Evolutionary conservation across 92 coral and sea anemone species (phyloP).

Genomic region (Parazoanthus swiftii): DNA sequence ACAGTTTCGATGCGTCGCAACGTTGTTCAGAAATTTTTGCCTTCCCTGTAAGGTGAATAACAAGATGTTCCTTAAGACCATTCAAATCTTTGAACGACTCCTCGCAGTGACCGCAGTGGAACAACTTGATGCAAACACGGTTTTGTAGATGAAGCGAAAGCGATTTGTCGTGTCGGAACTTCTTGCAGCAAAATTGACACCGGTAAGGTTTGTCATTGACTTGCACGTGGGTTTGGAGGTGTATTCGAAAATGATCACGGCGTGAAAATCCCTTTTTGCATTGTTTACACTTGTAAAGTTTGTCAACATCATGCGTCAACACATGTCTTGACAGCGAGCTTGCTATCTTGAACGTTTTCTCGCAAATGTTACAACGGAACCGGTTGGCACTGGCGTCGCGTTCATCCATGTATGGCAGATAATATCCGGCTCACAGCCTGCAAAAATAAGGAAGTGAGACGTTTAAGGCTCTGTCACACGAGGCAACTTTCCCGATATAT

Average conservation of each 20-base stretch:
- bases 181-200: conserved; percentile 2
- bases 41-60: neutral
- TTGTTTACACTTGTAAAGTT: conserved; percentile 12
- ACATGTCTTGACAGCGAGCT: conserved; percentile 9
- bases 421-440: neutral
- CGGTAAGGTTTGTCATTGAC: conserved; percentile 10
- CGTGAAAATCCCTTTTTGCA: conserved; percentile 15
- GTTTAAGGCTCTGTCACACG: neutral
- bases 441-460: neutral
- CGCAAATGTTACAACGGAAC: neutral
- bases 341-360: conserved; percentile 6
- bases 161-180: neutral
- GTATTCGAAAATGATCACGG: conserved; percentile 3
- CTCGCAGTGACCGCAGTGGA: conserved; percentile 22
- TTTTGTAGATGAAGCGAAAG: neutral
- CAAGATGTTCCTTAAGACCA: conserved; percentile 2
- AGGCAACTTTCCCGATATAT: no score
- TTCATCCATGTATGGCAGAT: neutral
- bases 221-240: conserved; percentile 7
- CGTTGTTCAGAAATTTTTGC: neutral
- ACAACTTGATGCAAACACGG: conserved; percentile 8
- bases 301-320: neutral
- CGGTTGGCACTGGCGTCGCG: neutral
- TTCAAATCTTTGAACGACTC: neutral
- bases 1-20: neutral